These are phyloP conservation scores for Arion vulgaris DNA, from an alignment of 1,140 invertebrate species.

Conservation along the genomic window DNA sequence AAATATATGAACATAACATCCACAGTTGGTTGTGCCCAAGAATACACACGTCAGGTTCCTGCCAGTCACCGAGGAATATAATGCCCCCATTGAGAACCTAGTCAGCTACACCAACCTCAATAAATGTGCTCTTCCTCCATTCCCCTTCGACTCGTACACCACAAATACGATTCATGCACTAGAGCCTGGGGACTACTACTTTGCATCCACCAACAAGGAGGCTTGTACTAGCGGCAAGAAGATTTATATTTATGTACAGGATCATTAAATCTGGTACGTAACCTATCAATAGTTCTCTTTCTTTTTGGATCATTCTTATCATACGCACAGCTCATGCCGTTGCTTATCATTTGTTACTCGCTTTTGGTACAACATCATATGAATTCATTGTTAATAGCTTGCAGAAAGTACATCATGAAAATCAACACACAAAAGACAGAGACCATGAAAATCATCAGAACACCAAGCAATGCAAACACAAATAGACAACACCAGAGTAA, in stretches of 20 bases:
- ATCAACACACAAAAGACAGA: too few relatives aligned
- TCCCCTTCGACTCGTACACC: background rate
- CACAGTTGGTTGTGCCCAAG: background rate
- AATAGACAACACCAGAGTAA: too few relatives aligned
- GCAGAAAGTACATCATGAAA: too few relatives aligned
- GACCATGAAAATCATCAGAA: too few relatives aligned
- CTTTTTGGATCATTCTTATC: too few relatives aligned
- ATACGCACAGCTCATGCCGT: too few relatives aligned
- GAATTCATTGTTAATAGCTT: too few relatives aligned
- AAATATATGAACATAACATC: background rate
- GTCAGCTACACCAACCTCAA: conserved; percentile 22
- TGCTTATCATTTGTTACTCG: too few relatives aligned
- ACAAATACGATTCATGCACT: background rate
- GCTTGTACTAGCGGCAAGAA: background rate
- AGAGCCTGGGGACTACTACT: conserved; percentile 28
- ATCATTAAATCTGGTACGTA: conserved; percentile 5
- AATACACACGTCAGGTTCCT: conserved; percentile 15
- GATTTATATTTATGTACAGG: background rate
- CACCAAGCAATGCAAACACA: too few relatives aligned
- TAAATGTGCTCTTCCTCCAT: conserved; percentile 3
- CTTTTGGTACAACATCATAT: too few relatives aligned
- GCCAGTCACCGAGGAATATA: background rate
- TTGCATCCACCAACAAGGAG: conserved; percentile 10
- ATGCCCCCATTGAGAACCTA: background rate
- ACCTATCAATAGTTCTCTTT: too few relatives aligned